phyloP scores from a whole-genome alignment of 2,888 invertebrate species.

The Axea sp. region DNA sequence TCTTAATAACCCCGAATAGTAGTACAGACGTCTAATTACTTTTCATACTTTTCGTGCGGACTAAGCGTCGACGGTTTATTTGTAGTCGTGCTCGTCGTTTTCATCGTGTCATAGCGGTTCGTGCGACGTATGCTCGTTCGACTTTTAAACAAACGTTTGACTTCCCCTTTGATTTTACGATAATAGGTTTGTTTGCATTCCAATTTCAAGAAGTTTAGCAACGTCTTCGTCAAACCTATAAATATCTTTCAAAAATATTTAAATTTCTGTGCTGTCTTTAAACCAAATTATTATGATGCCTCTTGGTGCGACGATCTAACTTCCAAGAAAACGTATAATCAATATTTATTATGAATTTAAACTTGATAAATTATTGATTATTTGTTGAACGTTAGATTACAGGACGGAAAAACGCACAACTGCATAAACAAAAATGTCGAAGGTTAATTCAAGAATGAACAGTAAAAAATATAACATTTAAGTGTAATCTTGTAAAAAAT shows the following conservation, averaged over 20 bases:
- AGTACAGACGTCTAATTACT: slow-evolving; percentile 74
- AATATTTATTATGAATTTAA: too few species aligned
- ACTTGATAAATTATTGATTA: too few species aligned
- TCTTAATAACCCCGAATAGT: slow-evolving; percentile 58
- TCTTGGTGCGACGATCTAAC: too few species aligned
- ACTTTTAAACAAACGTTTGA: slow-evolving; percentile 73
- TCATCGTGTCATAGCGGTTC: slow-evolving; percentile 59
- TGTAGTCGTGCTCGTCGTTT: slow-evolving; percentile 64
- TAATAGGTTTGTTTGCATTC: slow-evolving; percentile 77
- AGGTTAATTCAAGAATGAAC: too few species aligned
- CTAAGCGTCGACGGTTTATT: slow-evolving; percentile 71
- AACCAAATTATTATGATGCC: too few species aligned
- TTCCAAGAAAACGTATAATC: too few species aligned
- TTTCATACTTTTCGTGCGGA: slow-evolving; percentile 74
- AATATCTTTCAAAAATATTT: slow-evolving; percentile 7
- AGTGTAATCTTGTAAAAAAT: too few species aligned
- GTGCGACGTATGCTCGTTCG: slow-evolving; percentile 66
- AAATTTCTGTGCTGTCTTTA: too few species aligned
- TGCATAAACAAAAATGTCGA: too few species aligned
- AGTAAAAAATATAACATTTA: slow-evolving; percentile 2
- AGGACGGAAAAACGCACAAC: too few species aligned
- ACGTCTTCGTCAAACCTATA: slow-evolving; percentile 62
- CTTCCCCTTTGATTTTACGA: slow-evolving; percentile 74
- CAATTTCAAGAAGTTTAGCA: slow-evolving; percentile 74
- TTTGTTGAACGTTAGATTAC: too few species aligned